These are phyloP conservation scores for Aplodontia rufa DNA, from an alignment of 2,113 vertebrate genomes.

Conservation along the genomic window DNA sequence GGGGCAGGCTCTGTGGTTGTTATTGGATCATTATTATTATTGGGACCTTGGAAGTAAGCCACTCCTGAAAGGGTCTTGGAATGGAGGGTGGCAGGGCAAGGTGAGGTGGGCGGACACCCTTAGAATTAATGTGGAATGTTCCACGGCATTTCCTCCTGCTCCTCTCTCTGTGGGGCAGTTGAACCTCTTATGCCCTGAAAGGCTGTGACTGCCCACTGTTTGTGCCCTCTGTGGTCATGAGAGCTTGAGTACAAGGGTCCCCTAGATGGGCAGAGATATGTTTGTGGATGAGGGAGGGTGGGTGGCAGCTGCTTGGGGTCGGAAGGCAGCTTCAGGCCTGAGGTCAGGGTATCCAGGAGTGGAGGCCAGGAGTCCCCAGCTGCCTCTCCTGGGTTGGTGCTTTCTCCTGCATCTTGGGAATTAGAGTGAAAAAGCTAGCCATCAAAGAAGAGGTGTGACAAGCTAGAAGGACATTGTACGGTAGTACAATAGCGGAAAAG, in stretches of 20 bases:
- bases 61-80: not conserved
- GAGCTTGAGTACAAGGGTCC: not conserved
- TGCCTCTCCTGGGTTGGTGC: not conserved
- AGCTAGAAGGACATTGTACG: not conserved
- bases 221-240: accelerated
- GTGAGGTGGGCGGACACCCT: not conserved
- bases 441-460: accelerated
- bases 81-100: not conserved
- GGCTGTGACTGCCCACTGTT: accelerated
- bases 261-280: accelerated
- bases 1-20: accelerated
- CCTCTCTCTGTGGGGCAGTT: accelerated
- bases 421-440: not conserved
- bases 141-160: not conserved
- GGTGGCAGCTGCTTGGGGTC: accelerated
- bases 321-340: too few species aligned
- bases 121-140: too few species aligned
- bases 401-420: accelerated
- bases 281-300: too few species aligned
- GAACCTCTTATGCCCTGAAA: not conserved
- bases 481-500: not conserved
- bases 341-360: too few species aligned
- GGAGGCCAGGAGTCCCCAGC: accelerated
- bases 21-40: not conserved
- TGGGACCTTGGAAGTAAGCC: not conserved